Conservation (phyloP, 2,888 invertebrate genomes). For the Electrophaes corylata region DNA sequence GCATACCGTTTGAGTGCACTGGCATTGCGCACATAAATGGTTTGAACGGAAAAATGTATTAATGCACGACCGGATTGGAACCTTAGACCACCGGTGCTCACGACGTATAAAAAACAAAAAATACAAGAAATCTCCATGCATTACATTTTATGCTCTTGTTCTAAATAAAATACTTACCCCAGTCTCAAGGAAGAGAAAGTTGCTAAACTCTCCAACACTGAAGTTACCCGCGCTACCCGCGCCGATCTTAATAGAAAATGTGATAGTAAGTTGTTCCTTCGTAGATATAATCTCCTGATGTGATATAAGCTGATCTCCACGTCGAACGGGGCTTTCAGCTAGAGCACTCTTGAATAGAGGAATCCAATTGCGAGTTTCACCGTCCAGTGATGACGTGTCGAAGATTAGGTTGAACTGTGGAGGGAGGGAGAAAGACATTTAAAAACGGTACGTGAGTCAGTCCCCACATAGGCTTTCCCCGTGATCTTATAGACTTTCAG, state of each 20-base stretch:
- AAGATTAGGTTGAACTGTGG: conserved; percentile 88
- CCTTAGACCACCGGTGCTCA: too few species aligned
- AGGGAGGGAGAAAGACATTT: not conserved
- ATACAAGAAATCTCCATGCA: too few species aligned
- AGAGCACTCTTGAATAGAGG: conserved; percentile 90
- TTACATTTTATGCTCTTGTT: not conserved
- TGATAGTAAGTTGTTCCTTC: conserved; percentile 90
- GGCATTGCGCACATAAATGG: too few species aligned
- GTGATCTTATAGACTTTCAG: too few species aligned
- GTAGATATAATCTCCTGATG: conserved; percentile 91
- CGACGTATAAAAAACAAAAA: too few species aligned
- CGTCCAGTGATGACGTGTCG: conserved; percentile 86
- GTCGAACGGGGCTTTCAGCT: conserved; percentile 89
- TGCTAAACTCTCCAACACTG: conserved; percentile 89
- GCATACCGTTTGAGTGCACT: too few species aligned
- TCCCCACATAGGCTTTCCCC: too few species aligned
- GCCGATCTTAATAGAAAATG: conserved; percentile 86
- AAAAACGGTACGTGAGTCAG: too few species aligned
- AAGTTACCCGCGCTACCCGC: conserved; percentile 85
- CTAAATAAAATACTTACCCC: conserved; percentile 78
- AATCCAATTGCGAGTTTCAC: conserved; percentile 87
- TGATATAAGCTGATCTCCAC: conserved; percentile 82
- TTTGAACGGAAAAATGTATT: too few species aligned
- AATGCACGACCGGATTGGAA: too few species aligned
- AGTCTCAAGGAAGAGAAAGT: conserved; percentile 86